Evolutionary conservation across 2,797 vertebrate genomes (phyloP).

Genomic region (Gymnopithys bicolor): DNA sequence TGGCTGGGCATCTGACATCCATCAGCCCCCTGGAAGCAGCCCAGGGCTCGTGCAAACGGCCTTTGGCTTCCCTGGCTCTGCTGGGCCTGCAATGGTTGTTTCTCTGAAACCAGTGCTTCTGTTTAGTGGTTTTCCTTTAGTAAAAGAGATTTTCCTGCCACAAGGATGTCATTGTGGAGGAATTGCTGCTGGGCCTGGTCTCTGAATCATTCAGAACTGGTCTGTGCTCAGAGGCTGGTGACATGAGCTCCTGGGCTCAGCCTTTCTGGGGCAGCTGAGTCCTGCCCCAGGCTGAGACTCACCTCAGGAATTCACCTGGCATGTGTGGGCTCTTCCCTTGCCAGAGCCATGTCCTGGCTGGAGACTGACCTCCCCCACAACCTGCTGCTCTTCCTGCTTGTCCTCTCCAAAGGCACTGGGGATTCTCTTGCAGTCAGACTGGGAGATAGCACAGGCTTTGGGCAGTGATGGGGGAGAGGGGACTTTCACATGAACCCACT

Average conservation of each 20-base stretch:
- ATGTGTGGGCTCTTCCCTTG: neutral
- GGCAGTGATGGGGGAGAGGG: neutral
- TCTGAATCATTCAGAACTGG: neutral
- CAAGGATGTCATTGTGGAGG: neutral
- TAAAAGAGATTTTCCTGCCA: constrained; percentile 12
- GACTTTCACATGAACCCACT: accelerated
- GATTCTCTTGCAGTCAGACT: neutral
- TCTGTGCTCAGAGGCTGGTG: neutral
- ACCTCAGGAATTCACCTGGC: neutral
- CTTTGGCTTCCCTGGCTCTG: neutral
- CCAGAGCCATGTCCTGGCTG: neutral
- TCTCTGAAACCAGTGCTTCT: neutral
- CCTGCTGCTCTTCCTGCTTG: neutral
- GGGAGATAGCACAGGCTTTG: neutral
- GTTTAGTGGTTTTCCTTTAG: constrained; percentile 40
- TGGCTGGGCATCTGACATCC: neutral
- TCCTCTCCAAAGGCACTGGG: accelerated
- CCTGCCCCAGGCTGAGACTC: neutral
- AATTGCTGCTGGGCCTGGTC: neutral
- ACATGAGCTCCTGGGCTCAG: neutral
- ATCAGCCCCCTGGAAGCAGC: neutral
- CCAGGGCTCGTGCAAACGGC: neutral
- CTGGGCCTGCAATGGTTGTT: neutral
- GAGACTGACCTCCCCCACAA: neutral
- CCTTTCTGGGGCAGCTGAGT: neutral